Evolutionary conservation across 92 coral and sea anemone genomes (phyloP).

Genomic region (Chrysogorgia sp.): DNA sequence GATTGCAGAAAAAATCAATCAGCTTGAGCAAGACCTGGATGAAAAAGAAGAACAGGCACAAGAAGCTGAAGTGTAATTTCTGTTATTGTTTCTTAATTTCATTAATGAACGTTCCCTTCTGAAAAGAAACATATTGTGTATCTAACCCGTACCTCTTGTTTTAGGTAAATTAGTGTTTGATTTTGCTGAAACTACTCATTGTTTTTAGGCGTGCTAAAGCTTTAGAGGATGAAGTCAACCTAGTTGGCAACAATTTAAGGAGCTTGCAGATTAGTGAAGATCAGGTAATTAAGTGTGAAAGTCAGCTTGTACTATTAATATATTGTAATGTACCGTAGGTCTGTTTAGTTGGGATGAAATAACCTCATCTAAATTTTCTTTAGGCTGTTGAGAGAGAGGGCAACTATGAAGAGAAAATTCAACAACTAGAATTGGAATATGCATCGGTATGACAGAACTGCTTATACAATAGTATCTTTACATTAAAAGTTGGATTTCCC

Average conservation of each 20-base stretch:
- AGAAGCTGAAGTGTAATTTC: conserved; percentile 83
- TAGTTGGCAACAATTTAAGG: conserved; percentile 93
- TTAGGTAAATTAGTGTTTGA: too few species aligned
- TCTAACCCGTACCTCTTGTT: too few species aligned
- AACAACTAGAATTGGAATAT: conserved; percentile 42
- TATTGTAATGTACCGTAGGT: neutral
- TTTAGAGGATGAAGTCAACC: conserved; percentile 92
- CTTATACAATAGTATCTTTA: neutral
- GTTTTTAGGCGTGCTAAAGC: conserved; percentile 74
- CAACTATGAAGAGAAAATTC: conserved; percentile 57
- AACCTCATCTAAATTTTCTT: neutral
- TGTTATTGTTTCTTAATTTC: neutral
- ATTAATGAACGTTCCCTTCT: neutral
- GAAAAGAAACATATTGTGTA: neutral
- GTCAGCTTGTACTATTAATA: conserved; percentile 59
- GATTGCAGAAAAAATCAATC: conserved; percentile 70
- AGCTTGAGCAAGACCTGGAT: conserved; percentile 83
- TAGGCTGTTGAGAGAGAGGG: conserved; percentile 46
- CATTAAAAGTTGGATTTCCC: too few species aligned
- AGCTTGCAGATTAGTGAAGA: conserved; percentile 97
- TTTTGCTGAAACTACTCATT: neutral
- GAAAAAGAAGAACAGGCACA: conserved; percentile 87
- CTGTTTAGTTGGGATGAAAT: neutral
- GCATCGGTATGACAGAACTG: conserved; percentile 34
- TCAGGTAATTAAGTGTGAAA: conserved; percentile 73